Base-by-base conservation (phyloP, 2,797 vertebrate genomes). In the Scarus forsteni region DNA sequence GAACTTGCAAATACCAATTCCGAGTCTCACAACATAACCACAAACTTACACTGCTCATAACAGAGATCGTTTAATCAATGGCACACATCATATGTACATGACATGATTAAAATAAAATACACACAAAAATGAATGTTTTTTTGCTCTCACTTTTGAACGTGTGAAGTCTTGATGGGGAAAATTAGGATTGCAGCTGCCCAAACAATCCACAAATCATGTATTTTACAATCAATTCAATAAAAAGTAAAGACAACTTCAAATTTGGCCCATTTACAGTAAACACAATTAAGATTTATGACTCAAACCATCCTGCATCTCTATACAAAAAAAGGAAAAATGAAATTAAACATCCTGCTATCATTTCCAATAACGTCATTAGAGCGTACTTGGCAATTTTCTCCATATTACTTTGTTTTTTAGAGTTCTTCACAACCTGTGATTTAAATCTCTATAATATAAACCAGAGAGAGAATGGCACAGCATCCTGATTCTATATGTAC, bases 331-430 rank as follows among this genome's bases (percentile, higher is more conserved):
- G 44, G 70, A 70, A 70, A 75, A 73, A 65, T 13, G 51, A 45
- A 66, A 67, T 60, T 8, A 44, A 49, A 60, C 36, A 34, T 64
- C 54, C 67, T 59, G 62, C 59, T 50, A 67, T 59, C 35, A 13
- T 78, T 48, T 49, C 67, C 44, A 7, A 70, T 8, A 61, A 61
- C 5, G 73, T 55, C 6, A 16, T 69, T 18, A 66, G 51, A 73
- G 62, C 66, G 40, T 55, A 83, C 78, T 86, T 90, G 80, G 86
- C 81, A 84, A 61, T 69, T 79, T 80, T 34, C 57, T 68, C 67
- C 64, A 42, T 51, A 36, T 62, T 14, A 8, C 39, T 62, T 66
- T 43, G 16, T 13, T 65, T 54, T 44, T 60, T 46, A 43, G 42
- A 65, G 59, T 70, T 43, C 60, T 66, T 50, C 15, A 44, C 59